These are phyloP conservation scores for Drosophila incognita DNA, from an alignment of 2,888 invertebrate genomes.

Conservation along the genomic window DNA sequence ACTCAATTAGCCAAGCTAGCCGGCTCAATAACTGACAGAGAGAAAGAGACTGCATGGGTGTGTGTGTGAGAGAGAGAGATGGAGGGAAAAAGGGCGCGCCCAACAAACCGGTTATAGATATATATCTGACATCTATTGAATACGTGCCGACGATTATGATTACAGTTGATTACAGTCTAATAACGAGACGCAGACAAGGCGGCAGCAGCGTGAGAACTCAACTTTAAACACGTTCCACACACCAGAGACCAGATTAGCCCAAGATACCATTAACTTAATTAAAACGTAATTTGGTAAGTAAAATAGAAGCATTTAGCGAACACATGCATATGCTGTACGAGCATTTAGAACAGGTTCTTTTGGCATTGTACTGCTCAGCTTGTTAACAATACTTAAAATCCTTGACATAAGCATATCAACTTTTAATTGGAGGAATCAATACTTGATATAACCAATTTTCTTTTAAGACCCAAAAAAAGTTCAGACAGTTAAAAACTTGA, in stretches of 20 bases:
- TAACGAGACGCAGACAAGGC: slow-evolving; percentile 41
- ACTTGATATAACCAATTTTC: background rate
- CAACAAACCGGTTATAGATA: slow-evolving; percentile 51
- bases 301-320: background rate
- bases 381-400: slow-evolving; percentile 37
- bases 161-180: slow-evolving; percentile 47
- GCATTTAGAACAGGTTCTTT: slow-evolving; percentile 42
- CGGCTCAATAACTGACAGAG: background rate
- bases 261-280: slow-evolving; percentile 45
- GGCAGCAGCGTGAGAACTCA: slow-evolving; percentile 54
- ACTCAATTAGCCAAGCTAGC: slow-evolving; percentile 39
- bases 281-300: slow-evolving; percentile 40
- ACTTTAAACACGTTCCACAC: slow-evolving; percentile 17
- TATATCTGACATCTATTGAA: slow-evolving; percentile 57
- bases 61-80: background rate
- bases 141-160: slow-evolving; percentile 68
- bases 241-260: slow-evolving; percentile 8
- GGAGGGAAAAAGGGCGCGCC: slow-evolving; percentile 61
- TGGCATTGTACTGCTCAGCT: slow-evolving; percentile 32
- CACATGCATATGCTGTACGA: background rate
- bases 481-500: background rate
- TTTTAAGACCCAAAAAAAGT: background rate
- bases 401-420: slow-evolving; percentile 47
- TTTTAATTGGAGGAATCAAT: slow-evolving; percentile 26
- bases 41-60: background rate